Percentiles rank a stretch among this genome's conserved stretches.
phyloP scores from a whole-genome alignment of 2,888 invertebrate species.

The Macaria liturata region DNA sequence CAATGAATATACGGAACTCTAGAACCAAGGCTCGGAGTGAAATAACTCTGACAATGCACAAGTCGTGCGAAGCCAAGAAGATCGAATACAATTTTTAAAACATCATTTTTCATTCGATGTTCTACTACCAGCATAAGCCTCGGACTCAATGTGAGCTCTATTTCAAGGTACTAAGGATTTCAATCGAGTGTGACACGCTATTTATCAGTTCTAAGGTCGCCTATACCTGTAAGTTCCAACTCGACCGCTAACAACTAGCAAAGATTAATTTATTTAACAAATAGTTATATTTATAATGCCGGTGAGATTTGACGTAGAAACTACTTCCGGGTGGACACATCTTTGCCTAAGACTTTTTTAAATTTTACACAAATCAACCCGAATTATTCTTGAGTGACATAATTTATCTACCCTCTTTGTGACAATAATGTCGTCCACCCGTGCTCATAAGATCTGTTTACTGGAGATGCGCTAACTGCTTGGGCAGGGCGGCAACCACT shows the following conservation, averaged over 20 bases:
- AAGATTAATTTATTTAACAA: conserved; percentile 27
- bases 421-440: conserved; percentile 13
- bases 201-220: conserved; percentile 42
- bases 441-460: conserved; percentile 33
- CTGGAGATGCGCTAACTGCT: conserved; percentile 82
- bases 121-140: conserved; percentile 31
- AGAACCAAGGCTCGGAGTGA: conserved; percentile 3
- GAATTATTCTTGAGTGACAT: too few relatives aligned
- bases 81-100: background rate
- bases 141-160: conserved; percentile 47
- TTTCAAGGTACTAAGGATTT: conserved; percentile 36
- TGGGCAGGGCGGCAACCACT: conserved; percentile 93
- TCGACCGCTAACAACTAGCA: conserved; percentile 36
- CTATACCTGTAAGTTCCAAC: conserved; percentile 42
- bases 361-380: too few relatives aligned
- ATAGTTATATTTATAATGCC: conserved; percentile 32
- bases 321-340: conserved; percentile 23
- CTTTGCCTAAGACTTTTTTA: background rate
- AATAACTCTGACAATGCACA: background rate
- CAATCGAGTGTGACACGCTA: conserved; percentile 37
- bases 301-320: conserved; percentile 34
- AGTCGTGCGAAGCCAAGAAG: background rate
- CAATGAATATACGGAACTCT: conserved; percentile 18
- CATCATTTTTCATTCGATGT: too few relatives aligned
- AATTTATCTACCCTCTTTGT: too few relatives aligned